phyloP scores from a whole-genome alignment of 1,140 invertebrate genomes.

The Zeugodacus cucurbitae region DNA sequence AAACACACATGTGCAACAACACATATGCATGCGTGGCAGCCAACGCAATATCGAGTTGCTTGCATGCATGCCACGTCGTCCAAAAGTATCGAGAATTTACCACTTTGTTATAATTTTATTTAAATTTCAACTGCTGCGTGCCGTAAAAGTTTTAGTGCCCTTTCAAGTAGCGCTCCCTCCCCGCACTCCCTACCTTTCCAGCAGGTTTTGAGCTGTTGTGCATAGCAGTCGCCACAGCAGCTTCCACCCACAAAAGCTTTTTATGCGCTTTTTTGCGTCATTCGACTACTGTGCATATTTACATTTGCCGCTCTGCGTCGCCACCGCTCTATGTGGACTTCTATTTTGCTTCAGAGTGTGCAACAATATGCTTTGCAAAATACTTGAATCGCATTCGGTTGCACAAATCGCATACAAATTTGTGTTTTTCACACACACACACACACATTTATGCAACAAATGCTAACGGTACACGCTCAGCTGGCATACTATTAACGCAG shows the following conservation, averaged over 20 bases:
- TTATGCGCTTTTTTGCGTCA: neutral
- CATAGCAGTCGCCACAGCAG: neutral
- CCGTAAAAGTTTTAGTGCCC: constrained; percentile 33
- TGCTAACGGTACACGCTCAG: neutral
- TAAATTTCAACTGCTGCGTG: constrained; percentile 35
- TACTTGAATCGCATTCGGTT: neutral
- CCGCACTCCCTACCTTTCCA: neutral
- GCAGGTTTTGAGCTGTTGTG: neutral
- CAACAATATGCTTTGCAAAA: constrained; percentile 6
- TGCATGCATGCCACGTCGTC: constrained; percentile 20
- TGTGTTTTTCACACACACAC: neutral
- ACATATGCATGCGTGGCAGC: too few relatives aligned
- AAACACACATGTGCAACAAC: neutral
- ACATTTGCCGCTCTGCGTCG: neutral
- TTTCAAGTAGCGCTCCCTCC: neutral
- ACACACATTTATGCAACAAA: neutral
- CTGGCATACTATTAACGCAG: neutral
- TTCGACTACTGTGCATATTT: neutral
- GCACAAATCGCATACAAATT: constrained; percentile 4
- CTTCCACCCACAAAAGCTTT: neutral
- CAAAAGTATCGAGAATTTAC: constrained; percentile 26
- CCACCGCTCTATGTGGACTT: neutral
- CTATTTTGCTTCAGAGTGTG: neutral
- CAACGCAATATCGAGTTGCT: neutral
- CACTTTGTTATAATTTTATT: constrained; percentile 38